These are phyloP conservation scores for Athalia circularis DNA, from an alignment of 2,888 invertebrate species.

Conservation along the genomic window DNA sequence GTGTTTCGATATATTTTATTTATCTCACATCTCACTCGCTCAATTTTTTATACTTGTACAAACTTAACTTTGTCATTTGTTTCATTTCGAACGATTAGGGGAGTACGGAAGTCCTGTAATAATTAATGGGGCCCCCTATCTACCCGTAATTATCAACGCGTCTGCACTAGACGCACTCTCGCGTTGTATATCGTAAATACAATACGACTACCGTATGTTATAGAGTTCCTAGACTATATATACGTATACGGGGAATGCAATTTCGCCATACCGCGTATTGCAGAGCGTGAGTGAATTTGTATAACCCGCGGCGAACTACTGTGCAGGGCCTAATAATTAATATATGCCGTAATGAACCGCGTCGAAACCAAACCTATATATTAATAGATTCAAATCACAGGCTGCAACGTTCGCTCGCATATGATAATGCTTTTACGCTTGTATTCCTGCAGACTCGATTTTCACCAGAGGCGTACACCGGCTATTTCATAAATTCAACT, in stretches of 20 bases:
- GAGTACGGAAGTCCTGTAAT: too few species aligned
- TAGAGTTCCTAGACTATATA: not conserved
- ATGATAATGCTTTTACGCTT: slow-evolving; percentile 24
- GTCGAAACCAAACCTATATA: slow-evolving; percentile 60
- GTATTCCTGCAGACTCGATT: not conserved
- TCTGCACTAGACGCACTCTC: too few species aligned
- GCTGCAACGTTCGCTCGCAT: slow-evolving; percentile 10
- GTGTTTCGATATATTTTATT: too few species aligned
- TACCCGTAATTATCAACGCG: too few species aligned
- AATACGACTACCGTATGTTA: slow-evolving; percentile 7
- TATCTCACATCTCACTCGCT: too few species aligned
- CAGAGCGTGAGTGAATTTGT: not conserved
- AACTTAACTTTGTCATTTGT: too few species aligned
- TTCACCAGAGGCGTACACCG: not conserved
- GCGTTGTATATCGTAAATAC: not conserved
- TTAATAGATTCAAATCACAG: slow-evolving; percentile 69
- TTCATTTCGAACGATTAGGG: too few species aligned
- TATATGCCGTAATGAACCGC: slow-evolving; percentile 69
- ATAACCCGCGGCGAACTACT: slow-evolving; percentile 46
- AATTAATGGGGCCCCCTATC: too few species aligned
- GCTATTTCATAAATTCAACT: not conserved
- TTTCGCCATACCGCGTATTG: not conserved
- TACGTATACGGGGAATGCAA: slow-evolving; percentile 17
- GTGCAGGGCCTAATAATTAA: slow-evolving; percentile 66
- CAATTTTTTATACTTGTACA: too few species aligned